Conservation (phyloP, 2,113 vertebrate species). For the Laticauda colubrina region DNA sequence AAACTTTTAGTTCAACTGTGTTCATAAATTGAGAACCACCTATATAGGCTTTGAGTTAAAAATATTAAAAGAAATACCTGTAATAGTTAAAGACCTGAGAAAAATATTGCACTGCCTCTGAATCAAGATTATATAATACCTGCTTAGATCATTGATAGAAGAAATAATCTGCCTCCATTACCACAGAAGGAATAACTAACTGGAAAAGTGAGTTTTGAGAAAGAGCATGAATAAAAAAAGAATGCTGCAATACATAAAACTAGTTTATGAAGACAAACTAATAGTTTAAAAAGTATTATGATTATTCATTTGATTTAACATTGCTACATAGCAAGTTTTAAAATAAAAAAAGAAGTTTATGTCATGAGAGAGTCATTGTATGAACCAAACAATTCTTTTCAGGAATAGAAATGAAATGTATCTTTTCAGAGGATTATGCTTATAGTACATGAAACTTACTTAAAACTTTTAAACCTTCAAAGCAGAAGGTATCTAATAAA, state of each 20-base stretch:
- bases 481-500: neutral
- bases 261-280: neutral
- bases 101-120: neutral
- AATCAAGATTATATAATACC: neutral
- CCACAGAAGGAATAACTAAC: neutral
- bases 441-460: neutral
- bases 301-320: conserved; percentile 2
- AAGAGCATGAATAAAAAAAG: neutral
- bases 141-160: neutral
- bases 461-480: neutral
- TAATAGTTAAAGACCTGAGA: neutral
- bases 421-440: neutral
- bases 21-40: neutral
- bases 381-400: neutral
- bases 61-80: neutral
- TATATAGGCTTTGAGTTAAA: neutral
- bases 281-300: conserved; percentile 7
- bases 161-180: neutral
- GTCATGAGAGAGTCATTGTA: neutral
- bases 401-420: neutral
- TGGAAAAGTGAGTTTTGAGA: neutral
- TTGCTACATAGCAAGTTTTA: neutral
- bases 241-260: neutral
- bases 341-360: neutral
- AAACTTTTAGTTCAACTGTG: neutral